These are phyloP conservation scores for Patella depressa DNA, from an alignment of 2,888 invertebrate genomes.

Conservation along the genomic window DNA sequence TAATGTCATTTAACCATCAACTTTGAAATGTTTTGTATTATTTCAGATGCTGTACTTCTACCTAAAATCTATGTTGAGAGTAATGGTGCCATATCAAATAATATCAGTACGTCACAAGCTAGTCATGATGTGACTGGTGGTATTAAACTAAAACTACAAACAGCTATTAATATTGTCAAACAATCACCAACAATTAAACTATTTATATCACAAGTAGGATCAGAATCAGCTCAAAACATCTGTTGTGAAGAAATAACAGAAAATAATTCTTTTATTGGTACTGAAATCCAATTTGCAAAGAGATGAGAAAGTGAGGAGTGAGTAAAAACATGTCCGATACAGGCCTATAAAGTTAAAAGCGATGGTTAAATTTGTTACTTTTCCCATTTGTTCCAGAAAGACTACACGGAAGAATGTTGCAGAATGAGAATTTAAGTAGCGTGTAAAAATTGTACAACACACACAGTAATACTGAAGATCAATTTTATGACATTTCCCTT, in stretches of 20 bases:
- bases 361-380: too few species aligned
- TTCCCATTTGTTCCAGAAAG: too few species aligned
- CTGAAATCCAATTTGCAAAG: conserved; percentile 10
- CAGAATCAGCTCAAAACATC: conserved; percentile 29
- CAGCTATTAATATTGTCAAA: conserved; percentile 47
- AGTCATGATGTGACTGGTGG: conserved; percentile 56
- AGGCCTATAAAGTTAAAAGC: too few species aligned
- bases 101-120: conserved; percentile 30
- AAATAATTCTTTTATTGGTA: conserved; percentile 10
- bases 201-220: conserved; percentile 46
- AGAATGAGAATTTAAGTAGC: too few species aligned
- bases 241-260: conserved; percentile 23
- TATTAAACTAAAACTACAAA: conserved; percentile 47
- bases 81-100: conserved; percentile 27
- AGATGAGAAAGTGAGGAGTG: too few species aligned
- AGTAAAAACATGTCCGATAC: too few species aligned
- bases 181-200: conserved; percentile 37
- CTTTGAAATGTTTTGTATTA: background rate
- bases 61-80: conserved; percentile 30
- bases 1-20: background rate
- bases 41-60: conserved; percentile 44
- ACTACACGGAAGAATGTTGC: too few species aligned
- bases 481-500: too few species aligned
- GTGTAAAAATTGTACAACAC: too few species aligned
- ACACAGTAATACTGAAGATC: too few species aligned